A percentile compares a stretch with the other conserved stretches of the same genome.
Conservation (phyloP, 2,888 invertebrate species). For the Drosophila pseudotalamancana region DNA sequence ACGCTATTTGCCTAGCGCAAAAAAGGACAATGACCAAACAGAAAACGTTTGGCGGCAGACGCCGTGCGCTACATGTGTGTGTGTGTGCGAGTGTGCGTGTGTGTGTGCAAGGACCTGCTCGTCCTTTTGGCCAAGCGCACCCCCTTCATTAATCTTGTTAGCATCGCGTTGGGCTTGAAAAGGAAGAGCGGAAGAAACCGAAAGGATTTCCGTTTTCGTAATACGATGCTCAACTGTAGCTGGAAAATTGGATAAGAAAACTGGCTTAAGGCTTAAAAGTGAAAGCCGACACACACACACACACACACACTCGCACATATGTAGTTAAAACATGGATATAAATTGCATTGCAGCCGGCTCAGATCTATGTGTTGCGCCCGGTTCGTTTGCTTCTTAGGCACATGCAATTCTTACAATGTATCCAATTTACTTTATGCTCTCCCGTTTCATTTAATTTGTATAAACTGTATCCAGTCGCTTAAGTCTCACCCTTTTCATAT, state of each 20-base stretch:
- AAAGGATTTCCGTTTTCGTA: slow-evolving; percentile 81
- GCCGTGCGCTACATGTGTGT: slow-evolving; percentile 18
- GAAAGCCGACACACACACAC: slow-evolving; percentile 60
- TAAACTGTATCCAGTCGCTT: no score
- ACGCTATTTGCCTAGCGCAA: slow-evolving; percentile 73
- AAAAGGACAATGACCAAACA: slow-evolving; percentile 78
- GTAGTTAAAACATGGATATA: no score
- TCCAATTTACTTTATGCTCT: no score
- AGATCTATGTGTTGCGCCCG: not conserved
- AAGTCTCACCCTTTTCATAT: not conserved
- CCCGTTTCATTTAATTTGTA: no score
- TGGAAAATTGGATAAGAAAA: slow-evolving; percentile 56
- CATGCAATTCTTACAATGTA: not conserved
- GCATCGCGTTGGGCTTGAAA: slow-evolving; percentile 35
- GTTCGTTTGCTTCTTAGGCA: not conserved
- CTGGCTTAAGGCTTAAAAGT: slow-evolving; percentile 59
- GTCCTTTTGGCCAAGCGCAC: slow-evolving; percentile 53
- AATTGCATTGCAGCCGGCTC: not conserved
- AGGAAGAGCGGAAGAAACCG: slow-evolving; percentile 71
- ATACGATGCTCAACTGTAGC: slow-evolving; percentile 56
- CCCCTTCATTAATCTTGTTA: slow-evolving; percentile 79
- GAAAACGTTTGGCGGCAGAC: slow-evolving; percentile 57
- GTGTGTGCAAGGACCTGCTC: slow-evolving; percentile 49
- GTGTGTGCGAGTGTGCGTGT: slow-evolving; percentile 22
- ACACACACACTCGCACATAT: not conserved